A percentile compares a stretch with the other conserved stretches of the same genome.
phyloP scores from a whole-genome alignment of 2,113 vertebrate species.

The Thalassarche chlororhynchos region DNA sequence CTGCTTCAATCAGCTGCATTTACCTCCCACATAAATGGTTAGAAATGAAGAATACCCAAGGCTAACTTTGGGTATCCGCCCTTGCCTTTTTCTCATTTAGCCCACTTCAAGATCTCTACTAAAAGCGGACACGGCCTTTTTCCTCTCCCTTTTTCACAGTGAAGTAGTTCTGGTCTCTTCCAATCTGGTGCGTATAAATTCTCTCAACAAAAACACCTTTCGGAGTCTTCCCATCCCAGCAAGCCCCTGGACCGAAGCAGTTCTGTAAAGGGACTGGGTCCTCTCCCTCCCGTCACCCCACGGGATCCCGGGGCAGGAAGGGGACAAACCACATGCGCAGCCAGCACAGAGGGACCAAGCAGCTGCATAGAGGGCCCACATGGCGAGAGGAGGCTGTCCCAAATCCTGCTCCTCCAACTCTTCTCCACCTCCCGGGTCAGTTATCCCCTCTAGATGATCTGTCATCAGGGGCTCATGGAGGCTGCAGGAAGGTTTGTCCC shows the following conservation, averaged over 20 bases:
- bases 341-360: not conserved
- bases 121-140: not conserved
- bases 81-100: not conserved
- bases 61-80: not conserved
- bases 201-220: not conserved
- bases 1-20: not conserved
- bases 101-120: not conserved
- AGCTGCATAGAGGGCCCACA: not conserved
- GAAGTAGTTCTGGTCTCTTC: not conserved
- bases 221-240: not conserved
- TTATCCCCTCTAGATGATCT: not conserved
- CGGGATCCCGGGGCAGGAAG: not conserved
- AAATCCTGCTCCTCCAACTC: not conserved
- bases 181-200: rapidly evolving
- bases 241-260: not conserved
- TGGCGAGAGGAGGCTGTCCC: not conserved
- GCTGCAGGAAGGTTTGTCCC: not conserved
- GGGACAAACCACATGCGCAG: not conserved
- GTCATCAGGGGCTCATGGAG: not conserved
- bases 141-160: not conserved
- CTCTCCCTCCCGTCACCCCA: not conserved
- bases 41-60: not conserved
- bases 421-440: not conserved
- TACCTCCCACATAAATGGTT: not conserved
- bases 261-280: not conserved